Evolutionary conservation across 2,113 vertebrate genomes (phyloP), one percentile per base, ranked within the genome.

Genomic region (Syrrhaptes paradoxus): DNA sequence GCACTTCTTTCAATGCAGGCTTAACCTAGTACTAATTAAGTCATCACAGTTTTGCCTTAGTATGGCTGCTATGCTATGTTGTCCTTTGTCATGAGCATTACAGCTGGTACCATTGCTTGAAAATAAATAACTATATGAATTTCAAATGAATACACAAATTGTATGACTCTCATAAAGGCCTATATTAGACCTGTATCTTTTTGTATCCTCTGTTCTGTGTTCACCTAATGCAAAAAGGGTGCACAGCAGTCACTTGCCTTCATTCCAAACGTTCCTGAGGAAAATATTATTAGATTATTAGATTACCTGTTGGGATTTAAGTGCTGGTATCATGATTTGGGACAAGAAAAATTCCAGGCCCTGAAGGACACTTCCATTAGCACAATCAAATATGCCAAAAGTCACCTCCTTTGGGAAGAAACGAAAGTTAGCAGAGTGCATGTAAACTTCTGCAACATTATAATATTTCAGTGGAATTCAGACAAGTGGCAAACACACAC

Each of bases 231-330:
- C 34, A 78, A 41, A 71, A 81, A 49, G 52, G 13, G 46, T 61
- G 9, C 49, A 16, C 25, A 91, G 54, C 11, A 89, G 70, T 13
- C 34, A 38, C 28, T 46, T 54, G 36, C 28, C 24, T 78, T 75
- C 38, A 63, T 68, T 82, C 15, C 12, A 70, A 15, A 11, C 4
- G 4, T 25, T 83, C 52, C 45, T 75, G 36, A 70, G 49, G 68
- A 41, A 82, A 57, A 83, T 41, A 24, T 16, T 32, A 11, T 48
- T 80, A 46, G 45, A 24, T 16, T 32, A 11, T 48, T 80, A 46
- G 51, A 67, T 83, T 97, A 99, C 98, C 98, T 99, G 97, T 86
- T 98, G 98, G 9, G 98, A 98, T 65, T 95, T 97, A 67, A 99
- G 98, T 24, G 97, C 97, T 21, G 98, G 98, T 83, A 98, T 54